Evolutionary conservation across 2,113 vertebrate genomes (phyloP).

Genomic region (Poeciliopsis prolifica): DNA sequence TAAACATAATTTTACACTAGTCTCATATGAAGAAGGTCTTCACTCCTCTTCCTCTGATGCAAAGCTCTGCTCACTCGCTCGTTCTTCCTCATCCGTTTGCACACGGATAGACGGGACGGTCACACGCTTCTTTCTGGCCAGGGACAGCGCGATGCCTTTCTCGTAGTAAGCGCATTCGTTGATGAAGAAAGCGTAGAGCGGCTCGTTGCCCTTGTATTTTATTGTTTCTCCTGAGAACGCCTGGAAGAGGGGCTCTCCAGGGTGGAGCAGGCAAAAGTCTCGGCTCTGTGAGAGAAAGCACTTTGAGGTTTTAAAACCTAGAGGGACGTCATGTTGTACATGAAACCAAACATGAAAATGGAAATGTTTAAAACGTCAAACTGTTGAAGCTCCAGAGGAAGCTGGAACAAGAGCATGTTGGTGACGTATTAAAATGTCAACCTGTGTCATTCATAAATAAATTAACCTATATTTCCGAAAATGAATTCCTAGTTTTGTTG

Average conservation of each 20-base stretch:
- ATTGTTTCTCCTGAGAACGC: conserved; percentile 73
- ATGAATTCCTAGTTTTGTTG: no score
- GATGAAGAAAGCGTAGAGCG: conserved; percentile 76
- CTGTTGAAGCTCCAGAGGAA: no score
- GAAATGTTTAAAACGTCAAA: not conserved
- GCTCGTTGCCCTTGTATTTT: conserved; percentile 62
- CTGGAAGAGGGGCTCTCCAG: conserved; percentile 74
- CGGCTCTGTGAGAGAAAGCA: conserved; percentile 58
- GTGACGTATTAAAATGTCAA: no score
- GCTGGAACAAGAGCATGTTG: no score
- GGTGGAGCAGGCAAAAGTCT: conserved; percentile 73
- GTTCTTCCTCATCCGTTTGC: conserved; percentile 36
- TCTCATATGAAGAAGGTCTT: conserved; percentile 11
- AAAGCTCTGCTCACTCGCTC: not conserved
- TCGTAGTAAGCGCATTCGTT: conserved; percentile 79
- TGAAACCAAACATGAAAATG: not conserved
- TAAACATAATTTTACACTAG: conserved; percentile 28
- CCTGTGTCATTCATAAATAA: no score
- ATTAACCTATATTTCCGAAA: no score
- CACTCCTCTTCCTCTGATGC: conserved; percentile 57
- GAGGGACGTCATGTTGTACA: not conserved
- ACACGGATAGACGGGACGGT: conserved; percentile 57
- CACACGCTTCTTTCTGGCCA: conserved; percentile 64
- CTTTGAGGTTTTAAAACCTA: not conserved
- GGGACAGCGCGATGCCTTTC: conserved; percentile 74